A percentile compares a stretch with the other conserved stretches of the same genome.
These are phyloP conservation scores for Periophthalmodon schlosseri DNA, from an alignment of 2,113 vertebrate species.

Conservation along the genomic window DNA sequence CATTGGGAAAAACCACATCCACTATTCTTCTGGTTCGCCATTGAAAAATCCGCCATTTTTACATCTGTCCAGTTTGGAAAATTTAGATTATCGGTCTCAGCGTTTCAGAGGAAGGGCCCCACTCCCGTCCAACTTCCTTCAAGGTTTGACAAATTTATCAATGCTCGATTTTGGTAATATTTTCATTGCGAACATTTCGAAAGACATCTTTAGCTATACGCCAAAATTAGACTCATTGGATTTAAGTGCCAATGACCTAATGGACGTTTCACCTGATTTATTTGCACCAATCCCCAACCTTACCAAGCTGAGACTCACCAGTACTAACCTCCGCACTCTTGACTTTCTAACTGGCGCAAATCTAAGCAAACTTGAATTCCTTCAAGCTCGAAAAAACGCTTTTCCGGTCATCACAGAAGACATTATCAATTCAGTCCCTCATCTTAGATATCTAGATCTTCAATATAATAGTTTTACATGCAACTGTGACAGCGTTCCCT, in stretches of 20 bases:
- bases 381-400: constrained; percentile 63
- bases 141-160: constrained; percentile 71
- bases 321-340: constrained; percentile 55
- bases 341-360: constrained; percentile 66
- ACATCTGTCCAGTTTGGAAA: constrained; percentile 54
- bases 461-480: constrained; percentile 71
- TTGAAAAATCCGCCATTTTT: constrained; percentile 59
- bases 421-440: constrained; percentile 51
- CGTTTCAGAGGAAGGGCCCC: constrained; percentile 14
- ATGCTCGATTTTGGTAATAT: constrained; percentile 53
- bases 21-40: rapidly evolving
- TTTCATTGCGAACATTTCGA: constrained; percentile 42
- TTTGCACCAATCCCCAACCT: constrained; percentile 63
- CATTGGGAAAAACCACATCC: constrained; percentile 66
- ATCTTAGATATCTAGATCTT: constrained; percentile 68
- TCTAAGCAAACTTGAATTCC: constrained; percentile 56
- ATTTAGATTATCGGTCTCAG: constrained; percentile 57
- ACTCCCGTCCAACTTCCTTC: constrained; percentile 67
- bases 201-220: constrained; percentile 58
- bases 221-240: constrained; percentile 65
- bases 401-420: constrained; percentile 47
- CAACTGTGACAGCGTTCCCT: constrained; percentile 69
- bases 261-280: constrained; percentile 37
- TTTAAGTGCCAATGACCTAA: constrained; percentile 67
- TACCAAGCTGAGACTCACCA: constrained; percentile 64